Conservation (phyloP, 2,113 vertebrate species). For the Odontesthes bonariensis region DNA sequence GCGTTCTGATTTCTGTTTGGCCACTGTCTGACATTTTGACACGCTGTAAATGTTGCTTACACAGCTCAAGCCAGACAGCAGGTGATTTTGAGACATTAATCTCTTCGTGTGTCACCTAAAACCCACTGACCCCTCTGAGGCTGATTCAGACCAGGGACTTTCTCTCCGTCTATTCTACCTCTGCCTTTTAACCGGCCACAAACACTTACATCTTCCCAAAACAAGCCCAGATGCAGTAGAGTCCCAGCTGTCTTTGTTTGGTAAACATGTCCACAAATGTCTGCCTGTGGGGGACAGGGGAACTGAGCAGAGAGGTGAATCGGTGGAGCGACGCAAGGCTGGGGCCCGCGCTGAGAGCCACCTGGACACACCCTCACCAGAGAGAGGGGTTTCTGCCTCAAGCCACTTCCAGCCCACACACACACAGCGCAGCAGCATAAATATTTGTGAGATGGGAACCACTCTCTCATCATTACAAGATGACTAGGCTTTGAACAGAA, state of each 20-base stretch:
- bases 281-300: slow-evolving; percentile 45
- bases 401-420: slow-evolving; percentile 35
- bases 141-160: slow-evolving; percentile 11
- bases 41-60: slow-evolving; percentile 35
- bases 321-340: slow-evolving; percentile 44
- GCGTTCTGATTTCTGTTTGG: not conserved
- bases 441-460: slow-evolving; percentile 61
- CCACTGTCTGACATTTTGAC: slow-evolving; percentile 30
- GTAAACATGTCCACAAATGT: slow-evolving; percentile 76
- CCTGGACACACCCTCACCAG: slow-evolving; percentile 67
- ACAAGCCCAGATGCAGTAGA: slow-evolving; percentile 60
- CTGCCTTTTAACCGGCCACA: not conserved
- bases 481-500: slow-evolving; percentile 29
- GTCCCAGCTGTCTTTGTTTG: slow-evolving; percentile 80
- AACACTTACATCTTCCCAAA: slow-evolving; percentile 32
- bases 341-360: slow-evolving; percentile 40
- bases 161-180: slow-evolving; percentile 8
- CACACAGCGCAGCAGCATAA: slow-evolving; percentile 52
- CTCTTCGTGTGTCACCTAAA: slow-evolving; percentile 42
- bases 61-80: slow-evolving; percentile 44
- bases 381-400: slow-evolving; percentile 8
- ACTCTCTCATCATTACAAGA: slow-evolving; percentile 26
- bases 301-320: slow-evolving; percentile 31
- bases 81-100: slow-evolving; percentile 45
- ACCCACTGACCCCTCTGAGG: slow-evolving; percentile 50